Evolutionary conservation across 1,140 invertebrate species (phyloP).

Genomic region (Delia radicum): DNA sequence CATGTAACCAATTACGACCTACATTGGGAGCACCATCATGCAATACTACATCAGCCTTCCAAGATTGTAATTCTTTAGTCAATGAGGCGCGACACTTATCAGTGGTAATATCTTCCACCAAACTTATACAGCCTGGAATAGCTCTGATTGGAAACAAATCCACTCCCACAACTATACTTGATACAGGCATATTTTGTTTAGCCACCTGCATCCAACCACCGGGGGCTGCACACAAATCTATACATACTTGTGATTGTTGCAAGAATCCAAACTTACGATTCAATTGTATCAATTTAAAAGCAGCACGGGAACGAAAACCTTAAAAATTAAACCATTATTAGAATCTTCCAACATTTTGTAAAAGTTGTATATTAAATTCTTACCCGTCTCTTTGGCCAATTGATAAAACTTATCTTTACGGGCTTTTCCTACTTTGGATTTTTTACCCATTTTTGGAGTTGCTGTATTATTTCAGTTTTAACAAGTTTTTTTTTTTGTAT

Average conservation of each 20-base stretch:
- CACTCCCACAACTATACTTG: slow-evolving; percentile 91
- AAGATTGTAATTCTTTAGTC: slow-evolving; percentile 84
- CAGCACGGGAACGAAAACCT: slow-evolving; percentile 95
- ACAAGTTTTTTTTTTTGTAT: not conserved
- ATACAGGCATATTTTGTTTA: slow-evolving; percentile 95
- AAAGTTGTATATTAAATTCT: slow-evolving; percentile 27
- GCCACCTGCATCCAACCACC: slow-evolving; percentile 99
- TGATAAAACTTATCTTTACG: slow-evolving; percentile 98
- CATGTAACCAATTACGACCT: slow-evolving; percentile 95
- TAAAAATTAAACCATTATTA: slow-evolving; percentile 43
- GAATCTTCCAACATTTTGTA: not conserved
- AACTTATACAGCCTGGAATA: slow-evolving; percentile 84
- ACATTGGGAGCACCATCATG: slow-evolving; percentile 99
- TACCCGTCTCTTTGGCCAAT: slow-evolving; percentile 97
- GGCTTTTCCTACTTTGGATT: slow-evolving; percentile 95
- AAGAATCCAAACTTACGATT: slow-evolving; percentile 98
- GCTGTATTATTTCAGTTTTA: not conserved
- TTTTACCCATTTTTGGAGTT: slow-evolving; percentile 92
- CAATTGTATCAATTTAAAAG: slow-evolving; percentile 97
- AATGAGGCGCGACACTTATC: slow-evolving; percentile 82
- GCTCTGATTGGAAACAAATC: slow-evolving; percentile 96
- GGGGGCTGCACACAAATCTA: slow-evolving; percentile 98
- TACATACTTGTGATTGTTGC: slow-evolving; percentile 91
- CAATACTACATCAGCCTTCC: slow-evolving; percentile 95
- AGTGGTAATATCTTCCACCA: slow-evolving; percentile 96